Percentiles rank a stretch among this genome's conserved stretches.
These are phyloP conservation scores for Drosophila elegans DNA, from an alignment of 1,140 invertebrate genomes.

Conservation along the genomic window DNA sequence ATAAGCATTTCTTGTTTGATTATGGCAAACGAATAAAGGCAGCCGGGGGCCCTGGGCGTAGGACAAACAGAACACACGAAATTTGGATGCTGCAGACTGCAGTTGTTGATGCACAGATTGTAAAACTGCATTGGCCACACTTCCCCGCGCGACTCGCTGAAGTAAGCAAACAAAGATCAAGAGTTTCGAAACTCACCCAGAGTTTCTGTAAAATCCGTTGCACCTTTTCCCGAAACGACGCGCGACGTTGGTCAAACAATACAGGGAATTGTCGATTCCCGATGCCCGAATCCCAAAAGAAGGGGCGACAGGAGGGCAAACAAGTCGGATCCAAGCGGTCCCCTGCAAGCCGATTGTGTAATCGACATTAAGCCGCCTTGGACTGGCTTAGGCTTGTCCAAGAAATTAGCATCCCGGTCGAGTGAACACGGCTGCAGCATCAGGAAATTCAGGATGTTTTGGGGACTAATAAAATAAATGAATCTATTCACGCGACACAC, in stretches of 20 bases:
- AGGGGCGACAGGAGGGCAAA: slow-evolving; percentile 27
- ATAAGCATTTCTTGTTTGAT: slow-evolving; percentile 78
- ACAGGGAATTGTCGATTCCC: slow-evolving; percentile 43
- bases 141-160: slow-evolving; percentile 38
- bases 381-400: slow-evolving; percentile 68
- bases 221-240: slow-evolving; percentile 59
- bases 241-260: slow-evolving; percentile 66
- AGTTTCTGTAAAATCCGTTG: slow-evolving; percentile 37
- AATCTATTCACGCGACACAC: slow-evolving; percentile 3
- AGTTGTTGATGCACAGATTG: slow-evolving; percentile 42
- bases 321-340: slow-evolving; percentile 14
- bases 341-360: slow-evolving; percentile 56
- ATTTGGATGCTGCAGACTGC: slow-evolving; percentile 56
- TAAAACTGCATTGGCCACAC: slow-evolving; percentile 49
- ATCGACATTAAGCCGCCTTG: slow-evolving; percentile 69
- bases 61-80: slow-evolving; percentile 52
- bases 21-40: slow-evolving; percentile 74
- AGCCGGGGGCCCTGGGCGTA: slow-evolving; percentile 25
- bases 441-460: slow-evolving; percentile 2
- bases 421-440: slow-evolving; percentile 28
- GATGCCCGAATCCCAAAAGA: slow-evolving; percentile 5
- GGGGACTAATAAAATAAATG: neutral
- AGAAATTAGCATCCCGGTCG: slow-evolving; percentile 67
- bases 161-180: slow-evolving; percentile 57
- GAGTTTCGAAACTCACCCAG: slow-evolving; percentile 35